These are phyloP conservation scores for Cheilosia grossa DNA, from an alignment of 2,888 invertebrate genomes.

Conservation along the genomic window DNA sequence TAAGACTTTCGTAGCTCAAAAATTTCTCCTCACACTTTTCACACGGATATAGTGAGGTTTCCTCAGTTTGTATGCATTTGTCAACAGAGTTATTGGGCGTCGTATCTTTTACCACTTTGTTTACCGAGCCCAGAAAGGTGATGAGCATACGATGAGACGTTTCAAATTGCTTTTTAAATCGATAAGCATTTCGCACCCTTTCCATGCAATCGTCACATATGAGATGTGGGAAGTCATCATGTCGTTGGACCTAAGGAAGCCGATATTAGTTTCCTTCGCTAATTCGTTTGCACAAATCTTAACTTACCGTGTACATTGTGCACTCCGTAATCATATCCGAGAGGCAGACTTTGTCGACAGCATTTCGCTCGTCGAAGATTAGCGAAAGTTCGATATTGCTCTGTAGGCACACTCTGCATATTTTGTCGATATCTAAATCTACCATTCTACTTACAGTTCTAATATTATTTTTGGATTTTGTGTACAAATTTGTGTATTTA, in stretches of 20 bases:
- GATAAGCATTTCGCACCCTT: conserved; percentile 79
- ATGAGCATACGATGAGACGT: conserved; percentile 80
- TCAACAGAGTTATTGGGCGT: conserved; percentile 58
- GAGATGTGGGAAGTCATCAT: conserved; percentile 82
- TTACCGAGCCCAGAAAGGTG: conserved; percentile 75
- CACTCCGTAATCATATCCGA: conserved; percentile 80
- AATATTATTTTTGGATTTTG: not conserved
- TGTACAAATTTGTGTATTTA: no score
- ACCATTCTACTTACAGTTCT: conserved; percentile 43
- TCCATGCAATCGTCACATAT: conserved; percentile 81
- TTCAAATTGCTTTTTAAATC: conserved; percentile 81
- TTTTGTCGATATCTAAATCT: conserved; percentile 77
- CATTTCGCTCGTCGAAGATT: conserved; percentile 79
- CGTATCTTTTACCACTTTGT: conserved; percentile 32
- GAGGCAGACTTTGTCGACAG: conserved; percentile 77
- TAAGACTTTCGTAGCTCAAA: conserved; percentile 77
- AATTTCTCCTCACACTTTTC: conserved; percentile 81
- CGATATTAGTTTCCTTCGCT: not conserved
- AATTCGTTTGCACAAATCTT: not conserved
- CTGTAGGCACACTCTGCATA: conserved; percentile 82
- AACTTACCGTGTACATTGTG: conserved; percentile 77
- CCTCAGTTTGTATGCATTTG: conserved; percentile 80
- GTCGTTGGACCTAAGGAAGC: conserved; percentile 79
- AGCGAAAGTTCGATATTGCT: conserved; percentile 77
- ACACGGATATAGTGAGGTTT: conserved; percentile 79